Conservation (phyloP, 2,797 vertebrate species). For the Microctenopoma lineatum region DNA sequence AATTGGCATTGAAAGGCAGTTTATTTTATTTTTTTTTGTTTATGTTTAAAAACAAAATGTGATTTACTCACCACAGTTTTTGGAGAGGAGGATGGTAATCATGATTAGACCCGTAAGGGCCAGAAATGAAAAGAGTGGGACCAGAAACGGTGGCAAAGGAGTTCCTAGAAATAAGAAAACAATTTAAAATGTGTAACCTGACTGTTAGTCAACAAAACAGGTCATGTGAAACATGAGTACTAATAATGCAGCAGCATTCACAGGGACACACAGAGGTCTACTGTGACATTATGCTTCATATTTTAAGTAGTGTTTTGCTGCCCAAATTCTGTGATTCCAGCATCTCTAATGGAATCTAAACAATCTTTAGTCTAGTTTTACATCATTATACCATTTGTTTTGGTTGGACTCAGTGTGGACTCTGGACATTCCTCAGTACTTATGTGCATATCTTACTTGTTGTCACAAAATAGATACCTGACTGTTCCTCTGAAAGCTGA, state of each 20-base stretch:
- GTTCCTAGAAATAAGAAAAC: slow-evolving; percentile 41
- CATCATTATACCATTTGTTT: too few relatives aligned
- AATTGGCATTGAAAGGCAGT: background rate
- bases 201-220: slow-evolving; percentile 7
- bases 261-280: background rate
- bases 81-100: slow-evolving; percentile 57
- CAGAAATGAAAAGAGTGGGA: slow-evolving; percentile 51
- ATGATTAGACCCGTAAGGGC: slow-evolving; percentile 39
- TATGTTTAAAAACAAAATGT: background rate
- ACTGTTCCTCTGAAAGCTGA: slow-evolving; percentile 41
- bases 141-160: slow-evolving; percentile 45
- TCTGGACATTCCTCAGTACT: too few relatives aligned
- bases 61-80: slow-evolving; percentile 55
- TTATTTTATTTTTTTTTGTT: too few relatives aligned
- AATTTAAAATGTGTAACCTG: slow-evolving; percentile 6
- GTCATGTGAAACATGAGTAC: background rate
- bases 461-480: slow-evolving; percentile 38
- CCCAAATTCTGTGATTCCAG: too few relatives aligned
- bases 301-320: background rate
- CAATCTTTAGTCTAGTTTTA: too few relatives aligned
- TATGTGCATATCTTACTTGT: background rate
- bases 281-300: background rate
- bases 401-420: too few relatives aligned
- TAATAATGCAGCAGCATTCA: background rate
- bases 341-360: too few relatives aligned